These are phyloP conservation scores for Balanococcus diminutus DNA, from an alignment of 2,888 invertebrate genomes.

Conservation along the genomic window DNA sequence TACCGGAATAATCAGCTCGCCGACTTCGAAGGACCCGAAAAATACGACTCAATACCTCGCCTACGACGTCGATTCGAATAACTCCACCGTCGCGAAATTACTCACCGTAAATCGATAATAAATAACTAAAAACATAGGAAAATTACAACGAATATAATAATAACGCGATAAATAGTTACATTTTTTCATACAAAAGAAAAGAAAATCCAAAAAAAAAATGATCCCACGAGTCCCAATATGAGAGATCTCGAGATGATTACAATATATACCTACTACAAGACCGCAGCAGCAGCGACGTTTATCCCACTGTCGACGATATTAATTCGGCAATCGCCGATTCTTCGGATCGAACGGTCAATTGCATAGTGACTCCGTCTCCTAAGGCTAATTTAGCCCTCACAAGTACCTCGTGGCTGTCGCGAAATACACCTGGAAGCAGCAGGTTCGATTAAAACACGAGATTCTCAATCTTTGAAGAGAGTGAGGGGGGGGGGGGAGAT, in stretches of 20 bases:
- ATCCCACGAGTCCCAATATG: neutral
- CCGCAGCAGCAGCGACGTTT: conserved; percentile 59
- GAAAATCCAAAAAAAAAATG: neutral
- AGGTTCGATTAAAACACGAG: neutral
- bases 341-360: conserved; percentile 85
- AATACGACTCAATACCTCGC: no score
- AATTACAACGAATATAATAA: neutral
- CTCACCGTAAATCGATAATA: neutral
- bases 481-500: no score
- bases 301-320: conserved; percentile 84
- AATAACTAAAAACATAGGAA: neutral
- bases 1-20: no score
- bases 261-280: neutral
- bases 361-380: conserved; percentile 87
- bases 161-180: neutral
- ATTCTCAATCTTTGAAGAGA: neutral
- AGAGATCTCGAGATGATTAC: neutral
- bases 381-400: conserved; percentile 83
- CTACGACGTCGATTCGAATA: no score
- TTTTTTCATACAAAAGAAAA: neutral
- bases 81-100: neutral
- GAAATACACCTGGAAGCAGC: conserved; percentile 71
- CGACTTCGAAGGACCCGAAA: no score
- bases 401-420: conserved; percentile 88
- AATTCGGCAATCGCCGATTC: conserved; percentile 86